Evolutionary conservation across 1,140 invertebrate genomes (phyloP).

Genomic region (Rhyacophila brunnea): DNA sequence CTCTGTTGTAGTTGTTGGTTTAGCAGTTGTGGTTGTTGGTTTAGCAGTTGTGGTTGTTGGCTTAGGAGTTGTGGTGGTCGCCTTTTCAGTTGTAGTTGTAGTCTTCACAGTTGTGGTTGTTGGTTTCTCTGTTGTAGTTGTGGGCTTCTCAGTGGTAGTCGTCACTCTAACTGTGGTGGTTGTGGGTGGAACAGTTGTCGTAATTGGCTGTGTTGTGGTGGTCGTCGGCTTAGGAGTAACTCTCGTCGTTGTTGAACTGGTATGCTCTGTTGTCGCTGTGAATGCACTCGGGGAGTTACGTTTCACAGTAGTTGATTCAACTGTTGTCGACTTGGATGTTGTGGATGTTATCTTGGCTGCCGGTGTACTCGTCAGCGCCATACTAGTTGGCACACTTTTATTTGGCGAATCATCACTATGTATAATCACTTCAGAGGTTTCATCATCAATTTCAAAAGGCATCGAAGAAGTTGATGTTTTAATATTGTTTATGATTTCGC

Average conservation of each 20-base stretch:
- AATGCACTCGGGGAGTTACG: background rate
- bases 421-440: too few relatives aligned
- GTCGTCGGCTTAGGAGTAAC: too few relatives aligned
- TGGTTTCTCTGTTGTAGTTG: background rate
- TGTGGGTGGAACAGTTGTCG: too few relatives aligned
- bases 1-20: constrained; percentile 8
- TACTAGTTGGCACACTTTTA: too few relatives aligned
- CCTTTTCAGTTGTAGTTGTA: background rate
- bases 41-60: background rate
- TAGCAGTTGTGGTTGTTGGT: constrained; percentile 3
- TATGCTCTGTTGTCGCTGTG: too few relatives aligned
- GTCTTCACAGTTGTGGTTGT: background rate
- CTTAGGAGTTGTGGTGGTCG: background rate
- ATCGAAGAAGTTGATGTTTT: background rate
- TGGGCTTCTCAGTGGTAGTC: background rate
- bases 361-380: background rate
- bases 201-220: too few relatives aligned
- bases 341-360: background rate
- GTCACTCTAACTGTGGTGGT: too few relatives aligned
- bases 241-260: too few relatives aligned
- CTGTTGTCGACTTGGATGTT: background rate
- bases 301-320: constrained; percentile 4
- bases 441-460: too few relatives aligned
- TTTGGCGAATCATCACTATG: too few relatives aligned
- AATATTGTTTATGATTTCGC: background rate